phyloP scores from a whole-genome alignment of 1,140 invertebrate genomes.

The Euura saliciscinereae region DNA sequence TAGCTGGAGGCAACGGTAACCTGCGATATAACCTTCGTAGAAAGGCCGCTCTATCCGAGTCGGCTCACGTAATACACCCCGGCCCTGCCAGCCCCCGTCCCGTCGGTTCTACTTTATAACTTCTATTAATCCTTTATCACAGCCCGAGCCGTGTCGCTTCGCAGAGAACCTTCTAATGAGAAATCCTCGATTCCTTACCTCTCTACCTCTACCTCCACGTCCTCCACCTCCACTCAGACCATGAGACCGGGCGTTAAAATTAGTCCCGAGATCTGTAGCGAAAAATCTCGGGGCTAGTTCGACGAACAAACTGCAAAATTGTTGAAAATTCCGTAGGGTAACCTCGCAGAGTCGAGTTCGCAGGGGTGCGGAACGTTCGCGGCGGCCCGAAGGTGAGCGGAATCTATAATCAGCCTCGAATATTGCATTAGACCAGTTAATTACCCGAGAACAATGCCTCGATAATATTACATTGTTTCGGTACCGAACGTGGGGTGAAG shows the following conservation, averaged over 20 bases:
- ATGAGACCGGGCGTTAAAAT: too few species aligned
- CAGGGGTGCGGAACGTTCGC: too few species aligned
- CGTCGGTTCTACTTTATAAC: constrained; percentile 7
- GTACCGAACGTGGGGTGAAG: background rate
- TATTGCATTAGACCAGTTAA: constrained; percentile 54
- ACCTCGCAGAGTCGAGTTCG: too few species aligned
- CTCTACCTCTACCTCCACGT: too few species aligned
- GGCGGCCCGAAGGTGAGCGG: constrained; percentile 31
- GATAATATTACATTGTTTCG: constrained; percentile 49
- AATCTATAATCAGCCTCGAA: constrained; percentile 50
- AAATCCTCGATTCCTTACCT: background rate
- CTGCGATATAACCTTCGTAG: constrained; percentile 2
- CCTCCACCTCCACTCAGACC: too few species aligned
- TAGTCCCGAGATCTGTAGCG: too few species aligned
- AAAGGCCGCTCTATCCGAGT: background rate
- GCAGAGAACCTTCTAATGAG: background rate
- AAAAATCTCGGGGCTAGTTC: too few species aligned
- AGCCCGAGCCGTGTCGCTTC: background rate
- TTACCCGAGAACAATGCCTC: constrained; percentile 51
- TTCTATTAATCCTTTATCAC: constrained; percentile 7
- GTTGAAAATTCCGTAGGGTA: too few species aligned
- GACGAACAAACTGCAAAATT: too few species aligned
- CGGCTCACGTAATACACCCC: constrained; percentile 4
- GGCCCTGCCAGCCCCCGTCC: background rate
- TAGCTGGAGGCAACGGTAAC: background rate